Evolutionary conservation across 2,113 vertebrate genomes (phyloP), one percentile per base, ranked within the genome.

Genomic region (Erpornis zantholeuca): DNA sequence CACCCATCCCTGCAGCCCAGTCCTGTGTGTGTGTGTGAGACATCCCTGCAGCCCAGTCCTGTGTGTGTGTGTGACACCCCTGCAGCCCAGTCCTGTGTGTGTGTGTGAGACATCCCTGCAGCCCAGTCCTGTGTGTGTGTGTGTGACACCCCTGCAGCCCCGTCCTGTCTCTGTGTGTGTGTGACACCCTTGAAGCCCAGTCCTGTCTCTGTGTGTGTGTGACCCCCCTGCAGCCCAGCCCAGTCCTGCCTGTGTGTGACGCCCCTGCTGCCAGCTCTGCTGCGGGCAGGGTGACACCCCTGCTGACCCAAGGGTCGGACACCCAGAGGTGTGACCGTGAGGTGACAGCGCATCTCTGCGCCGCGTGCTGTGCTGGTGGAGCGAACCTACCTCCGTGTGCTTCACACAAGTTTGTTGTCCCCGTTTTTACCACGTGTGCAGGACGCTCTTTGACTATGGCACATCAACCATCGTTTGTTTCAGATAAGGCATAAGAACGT

Each of bases 281-380:
- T 6, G 35, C 6, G 4, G 65, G 85, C 49, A 45, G 42, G 28
- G 53, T 24, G 22, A 11, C 54, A 22, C 5, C 5, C 0, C 6
- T 2, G 1, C 25, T 10, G 33, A 1, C 29, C 38, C 61, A 3
- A 17, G 61, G 47, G 7, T 21, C 13, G n/a, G 29, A 8, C 20
- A 27, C 14, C 15, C 63, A 1, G 47, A 31, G 63, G 10, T 33
- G 63, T 19, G 40, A n/a, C 82, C 40, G 7, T 4, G 21, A 12
- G 56, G 81, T 9, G 36, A 3, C 4, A 3, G 42, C 64, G 33
- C 33, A 3, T 40, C 42, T 7, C 44, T 2, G 40, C 31, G 22
- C 25, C 2, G 3, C 5, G 2, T 1, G 52, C 77, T 6, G 61
- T 4, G 66, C 50, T 9, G n/a, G 12, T 0, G 14, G 27, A 31